phyloP scores from a whole-genome alignment of 2,113 vertebrate genomes.

The Etheostoma cragini region DNA sequence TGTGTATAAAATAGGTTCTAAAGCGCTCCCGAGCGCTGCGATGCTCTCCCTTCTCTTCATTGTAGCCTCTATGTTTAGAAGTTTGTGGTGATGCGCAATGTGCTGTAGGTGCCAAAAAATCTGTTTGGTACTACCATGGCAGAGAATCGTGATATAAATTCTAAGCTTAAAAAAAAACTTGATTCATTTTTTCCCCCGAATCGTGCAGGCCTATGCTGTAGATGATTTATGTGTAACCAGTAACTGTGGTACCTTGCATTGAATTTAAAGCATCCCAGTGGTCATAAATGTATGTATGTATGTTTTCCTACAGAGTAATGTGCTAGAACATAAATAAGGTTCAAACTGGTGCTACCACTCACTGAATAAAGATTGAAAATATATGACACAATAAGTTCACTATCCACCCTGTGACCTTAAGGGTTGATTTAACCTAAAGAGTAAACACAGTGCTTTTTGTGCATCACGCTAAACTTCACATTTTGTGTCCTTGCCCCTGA shows the following conservation, averaged over 20 bases:
- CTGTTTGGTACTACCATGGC: too few relatives aligned
- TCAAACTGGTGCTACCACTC: conserved; percentile 18
- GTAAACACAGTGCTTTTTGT: conserved; percentile 10
- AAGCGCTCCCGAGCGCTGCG: too few relatives aligned
- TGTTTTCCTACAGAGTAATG: conserved; percentile 3
- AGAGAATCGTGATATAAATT: too few relatives aligned
- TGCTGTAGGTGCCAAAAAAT: too few relatives aligned
- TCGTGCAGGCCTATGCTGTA: too few relatives aligned
- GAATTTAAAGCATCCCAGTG: conserved; percentile 31
- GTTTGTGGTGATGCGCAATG: too few relatives aligned
- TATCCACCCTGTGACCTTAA: conserved; percentile 18
- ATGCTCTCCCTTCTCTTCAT: too few relatives aligned
- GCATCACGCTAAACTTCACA: conserved; percentile 1
- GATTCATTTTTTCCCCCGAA: too few relatives aligned
- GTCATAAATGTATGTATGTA: background rate
- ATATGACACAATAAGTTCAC: conserved; percentile 2
- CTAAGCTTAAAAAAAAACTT: too few relatives aligned
- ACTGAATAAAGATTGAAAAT: background rate
- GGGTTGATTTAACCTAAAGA: conserved; percentile 7
- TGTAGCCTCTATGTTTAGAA: too few relatives aligned
- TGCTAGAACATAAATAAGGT: conserved; percentile 16
- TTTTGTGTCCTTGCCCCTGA: conserved; percentile 39
- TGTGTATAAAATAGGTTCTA: too few relatives aligned
- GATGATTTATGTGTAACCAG: conserved; percentile 36
- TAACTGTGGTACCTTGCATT: background rate